These are phyloP conservation scores for Drosophila nikananu DNA, from an alignment of 1,140 invertebrate genomes.

Conservation along the genomic window DNA sequence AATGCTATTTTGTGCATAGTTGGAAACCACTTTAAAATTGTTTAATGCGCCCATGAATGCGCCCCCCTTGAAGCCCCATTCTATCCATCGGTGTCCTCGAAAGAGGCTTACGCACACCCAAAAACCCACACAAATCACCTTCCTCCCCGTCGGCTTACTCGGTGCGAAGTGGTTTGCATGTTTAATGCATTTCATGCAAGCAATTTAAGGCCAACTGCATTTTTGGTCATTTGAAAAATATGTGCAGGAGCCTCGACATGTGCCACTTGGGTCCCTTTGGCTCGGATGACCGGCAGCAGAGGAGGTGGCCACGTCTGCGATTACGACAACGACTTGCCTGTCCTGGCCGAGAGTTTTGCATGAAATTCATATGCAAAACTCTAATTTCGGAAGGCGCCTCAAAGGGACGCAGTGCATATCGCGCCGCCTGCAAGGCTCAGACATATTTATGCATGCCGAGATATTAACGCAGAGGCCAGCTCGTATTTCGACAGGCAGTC, in stretches of 20 bases:
- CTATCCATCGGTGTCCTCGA: neutral
- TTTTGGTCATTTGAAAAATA: slow-evolving; percentile 72
- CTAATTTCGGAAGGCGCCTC: slow-evolving; percentile 52
- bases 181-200: slow-evolving; percentile 74
- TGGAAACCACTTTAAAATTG: slow-evolving; percentile 60
- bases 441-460: slow-evolving; percentile 66
- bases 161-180: slow-evolving; percentile 55
- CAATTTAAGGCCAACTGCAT: slow-evolving; percentile 73
- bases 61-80: neutral
- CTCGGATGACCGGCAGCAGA: slow-evolving; percentile 43
- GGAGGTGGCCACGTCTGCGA: slow-evolving; percentile 13
- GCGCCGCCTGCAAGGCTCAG: slow-evolving; percentile 36
- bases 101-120: slow-evolving; percentile 32
- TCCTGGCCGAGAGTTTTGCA: slow-evolving; percentile 39
- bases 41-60: slow-evolving; percentile 44
- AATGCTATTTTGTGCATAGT: slow-evolving; percentile 60
- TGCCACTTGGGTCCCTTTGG: slow-evolving; percentile 51
- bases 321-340: slow-evolving; percentile 7
- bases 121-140: slow-evolving; percentile 26
- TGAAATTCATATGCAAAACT: slow-evolving; percentile 70
- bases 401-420: slow-evolving; percentile 41
- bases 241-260: slow-evolving; percentile 59
- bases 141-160: slow-evolving; percentile 5
- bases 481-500: slow-evolving; percentile 44
- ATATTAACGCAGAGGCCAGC: slow-evolving; percentile 51